These are phyloP conservation scores for Ptiloglossa arizonensis DNA, from an alignment of 1,140 invertebrate species.

Conservation along the genomic window DNA sequence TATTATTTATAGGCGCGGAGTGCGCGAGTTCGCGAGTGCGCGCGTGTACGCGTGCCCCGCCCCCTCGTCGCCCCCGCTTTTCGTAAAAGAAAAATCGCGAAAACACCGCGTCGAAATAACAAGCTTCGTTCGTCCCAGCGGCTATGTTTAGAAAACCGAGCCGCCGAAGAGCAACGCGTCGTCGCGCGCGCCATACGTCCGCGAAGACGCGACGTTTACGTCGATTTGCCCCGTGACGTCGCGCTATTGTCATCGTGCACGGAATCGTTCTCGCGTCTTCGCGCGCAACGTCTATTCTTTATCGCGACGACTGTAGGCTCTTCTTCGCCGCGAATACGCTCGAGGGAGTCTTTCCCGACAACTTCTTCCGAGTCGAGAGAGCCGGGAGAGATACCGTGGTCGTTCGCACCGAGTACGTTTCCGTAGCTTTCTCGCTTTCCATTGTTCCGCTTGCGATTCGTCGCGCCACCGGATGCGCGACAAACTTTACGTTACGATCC, in stretches of 20 bases:
- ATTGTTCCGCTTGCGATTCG: too few species aligned
- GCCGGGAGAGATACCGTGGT: too few species aligned
- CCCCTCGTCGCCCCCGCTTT: background rate
- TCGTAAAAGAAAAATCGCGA: conserved; percentile 39
- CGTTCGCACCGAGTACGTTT: too few species aligned
- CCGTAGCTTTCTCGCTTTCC: too few species aligned
- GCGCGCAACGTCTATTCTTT: background rate
- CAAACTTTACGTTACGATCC: too few species aligned
- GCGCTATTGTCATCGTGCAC: background rate
- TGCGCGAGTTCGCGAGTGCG: too few species aligned
- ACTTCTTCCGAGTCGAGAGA: too few species aligned
- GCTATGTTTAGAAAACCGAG: conserved; percentile 50
- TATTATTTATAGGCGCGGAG: conserved; percentile 60
- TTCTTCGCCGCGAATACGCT: background rate
- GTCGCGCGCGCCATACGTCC: background rate
- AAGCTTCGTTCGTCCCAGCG: background rate
- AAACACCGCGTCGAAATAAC: conserved; percentile 39
- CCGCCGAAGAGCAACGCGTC: background rate
- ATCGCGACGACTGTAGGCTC: conserved; percentile 1
- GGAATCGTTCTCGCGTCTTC: conserved; percentile 4
- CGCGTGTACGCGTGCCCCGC: conserved; percentile 6
- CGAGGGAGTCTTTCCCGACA: too few species aligned
- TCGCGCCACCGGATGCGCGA: too few species aligned
- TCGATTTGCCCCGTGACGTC: conserved; percentile 1
- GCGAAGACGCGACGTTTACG: background rate